Base-by-base conservation (phyloP, 2,113 vertebrate species). In the Abramis brama region DNA sequence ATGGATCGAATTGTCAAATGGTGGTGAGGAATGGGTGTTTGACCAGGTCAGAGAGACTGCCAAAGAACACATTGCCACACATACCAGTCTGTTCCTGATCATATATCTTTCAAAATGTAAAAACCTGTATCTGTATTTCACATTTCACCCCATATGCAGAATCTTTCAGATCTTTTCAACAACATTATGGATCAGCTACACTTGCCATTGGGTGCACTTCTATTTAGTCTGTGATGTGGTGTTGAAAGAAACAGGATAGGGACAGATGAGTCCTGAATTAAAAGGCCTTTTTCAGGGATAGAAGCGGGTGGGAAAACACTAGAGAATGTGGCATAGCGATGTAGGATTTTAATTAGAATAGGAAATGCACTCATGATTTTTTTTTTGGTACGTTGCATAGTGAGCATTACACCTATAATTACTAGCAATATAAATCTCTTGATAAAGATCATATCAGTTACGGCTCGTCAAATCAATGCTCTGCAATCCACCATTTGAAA, bases 1-100 rank as follows among this genome's bases (percentile, higher is more conserved):
- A 99, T 97, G 97, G 97, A 99, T 99, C 97, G 96, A 98, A 99
- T 98, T 97, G 97, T 98, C 97, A 99, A 98, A 97, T 89, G 97
- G 95, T 95, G 97, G 96, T 96, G 95, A 98, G 98, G 98, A 97
- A 99, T 94, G 97, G 98, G 98, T 99, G 98, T 99, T 99, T 99
- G 98, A 99, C 98, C 98, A 99, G 98, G 97, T 97, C 92, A 97
- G 96, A 95, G 93, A 96, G 94, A 96, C 96, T 97, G 94, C 94
- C 96, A 94, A 97, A 97, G 95, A 93, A 92, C 94, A 93, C 94
- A 93, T 96, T 98, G 98, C 98, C 98, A 99, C 98, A 97, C 95
- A 94, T 98, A 97, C 97, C 97, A 96, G 93, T 92, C 70, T 89
- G 79, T 78, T 83, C 62, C 90, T 74, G 64, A 60, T 62, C 70